Percentiles rank a stretch among this genome's conserved stretches.
phyloP scores from a whole-genome alignment of 1,140 invertebrate species.

The Drosophila pectinifera region DNA sequence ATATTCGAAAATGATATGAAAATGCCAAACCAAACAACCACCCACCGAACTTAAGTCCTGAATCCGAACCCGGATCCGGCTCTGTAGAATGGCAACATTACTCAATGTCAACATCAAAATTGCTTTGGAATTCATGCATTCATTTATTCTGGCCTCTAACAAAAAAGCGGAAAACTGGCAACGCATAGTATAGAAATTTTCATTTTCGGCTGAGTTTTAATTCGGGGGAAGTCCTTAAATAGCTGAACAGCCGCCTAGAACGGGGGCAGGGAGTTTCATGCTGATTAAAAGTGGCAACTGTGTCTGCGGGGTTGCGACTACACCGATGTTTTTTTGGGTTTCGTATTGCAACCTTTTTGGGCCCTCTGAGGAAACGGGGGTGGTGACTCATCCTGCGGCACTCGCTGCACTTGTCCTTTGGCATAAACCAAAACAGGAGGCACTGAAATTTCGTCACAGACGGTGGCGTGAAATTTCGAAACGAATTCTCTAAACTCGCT shows the following conservation, averaged over 20 bases:
- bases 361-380: constrained; percentile 26
- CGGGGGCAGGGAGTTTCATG: constrained; percentile 39
- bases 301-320: constrained; percentile 30
- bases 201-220: constrained; percentile 71
- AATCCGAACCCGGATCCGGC: background rate
- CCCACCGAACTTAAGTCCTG: constrained; percentile 39
- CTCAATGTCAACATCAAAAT: constrained; percentile 82
- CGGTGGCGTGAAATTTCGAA: constrained; percentile 85
- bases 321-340: constrained; percentile 42
- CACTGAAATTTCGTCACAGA: constrained; percentile 80
- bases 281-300: constrained; percentile 80
- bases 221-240: constrained; percentile 60
- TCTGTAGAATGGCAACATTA: constrained; percentile 66
- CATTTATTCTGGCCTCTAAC: constrained; percentile 55
- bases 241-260: constrained; percentile 62
- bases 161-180: constrained; percentile 45
- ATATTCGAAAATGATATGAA: constrained; percentile 84
- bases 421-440: background rate
- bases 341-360: constrained; percentile 71
- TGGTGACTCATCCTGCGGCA: constrained; percentile 42
- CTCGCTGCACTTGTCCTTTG: constrained; percentile 65
- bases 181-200: constrained; percentile 74
- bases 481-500: constrained; percentile 80
- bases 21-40: constrained; percentile 80
- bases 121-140: constrained; percentile 83